A percentile compares a stretch with the other conserved stretches of the same genome.
Conservation (phyloP, 2,797 vertebrate genomes). For the Pangasius djambal region DNA sequence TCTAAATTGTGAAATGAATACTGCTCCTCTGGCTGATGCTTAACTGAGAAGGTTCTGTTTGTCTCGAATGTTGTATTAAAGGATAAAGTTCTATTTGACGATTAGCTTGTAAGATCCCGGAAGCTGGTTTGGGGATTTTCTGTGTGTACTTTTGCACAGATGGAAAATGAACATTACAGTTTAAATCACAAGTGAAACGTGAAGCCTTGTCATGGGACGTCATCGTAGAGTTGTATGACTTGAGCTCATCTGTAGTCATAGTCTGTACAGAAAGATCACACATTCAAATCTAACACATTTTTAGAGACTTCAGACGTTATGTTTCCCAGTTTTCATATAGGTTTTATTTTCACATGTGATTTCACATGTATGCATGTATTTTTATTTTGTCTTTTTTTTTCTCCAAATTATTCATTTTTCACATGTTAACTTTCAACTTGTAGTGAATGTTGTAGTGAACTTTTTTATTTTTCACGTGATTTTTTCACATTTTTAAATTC, state of each 20-base stretch:
- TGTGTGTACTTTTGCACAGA: neutral
- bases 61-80: slow-evolving; percentile 4
- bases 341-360: neutral
- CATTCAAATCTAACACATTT: neutral
- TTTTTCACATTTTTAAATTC: too few species aligned
- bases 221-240: neutral
- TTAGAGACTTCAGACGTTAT: neutral
- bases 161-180: neutral
- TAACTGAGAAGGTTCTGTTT: neutral
- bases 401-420: neutral
- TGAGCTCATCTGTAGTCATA: neutral
- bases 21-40: neutral
- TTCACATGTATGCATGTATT: neutral
- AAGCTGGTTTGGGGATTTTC: slow-evolving; percentile 5
- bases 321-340: neutral
- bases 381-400: neutral
- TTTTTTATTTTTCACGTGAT: too few species aligned
- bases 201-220: neutral
- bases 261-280: neutral
- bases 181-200: neutral
- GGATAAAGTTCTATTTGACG: neutral
- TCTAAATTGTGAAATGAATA: slow-evolving; percentile 2
- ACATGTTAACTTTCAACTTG: too few species aligned
- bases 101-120: neutral
- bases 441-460: too few species aligned